Evolutionary conservation across 2,888 invertebrate species (phyloP).

Genomic region (Crematogaster levior): DNA sequence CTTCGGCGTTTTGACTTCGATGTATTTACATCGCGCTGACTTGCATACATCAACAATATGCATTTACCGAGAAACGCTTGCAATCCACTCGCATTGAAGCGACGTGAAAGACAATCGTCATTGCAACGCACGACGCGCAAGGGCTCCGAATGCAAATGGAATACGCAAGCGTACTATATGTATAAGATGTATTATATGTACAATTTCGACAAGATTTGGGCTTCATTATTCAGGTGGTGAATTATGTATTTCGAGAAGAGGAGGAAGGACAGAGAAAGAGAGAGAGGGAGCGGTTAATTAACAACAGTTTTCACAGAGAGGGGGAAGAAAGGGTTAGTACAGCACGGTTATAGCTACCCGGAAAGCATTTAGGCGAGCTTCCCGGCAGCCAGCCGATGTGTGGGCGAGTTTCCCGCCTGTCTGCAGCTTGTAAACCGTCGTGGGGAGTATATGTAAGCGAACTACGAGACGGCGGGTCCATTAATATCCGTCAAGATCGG

Average conservation of each 20-base stretch:
- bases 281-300: constrained; percentile 58
- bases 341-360: constrained; percentile 28
- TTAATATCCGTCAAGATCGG: constrained; percentile 80
- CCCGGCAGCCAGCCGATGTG: constrained; percentile 27
- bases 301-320: constrained; percentile 46
- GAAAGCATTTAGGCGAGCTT: constrained; percentile 59
- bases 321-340: not conserved
- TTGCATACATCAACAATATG: constrained; percentile 16
- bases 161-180: not conserved
- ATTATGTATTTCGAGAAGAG: not conserved
- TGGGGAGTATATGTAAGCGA: constrained; percentile 46
- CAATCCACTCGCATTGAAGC: constrained; percentile 38
- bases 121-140: not conserved
- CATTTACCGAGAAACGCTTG: constrained; percentile 21
- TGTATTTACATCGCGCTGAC: constrained; percentile 12
- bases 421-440: constrained; percentile 57
- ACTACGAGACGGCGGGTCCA: constrained; percentile 70
- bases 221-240: constrained; percentile 38
- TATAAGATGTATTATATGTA: constrained; percentile 21
- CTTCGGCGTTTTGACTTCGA: constrained; percentile 24
- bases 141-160: not conserved
- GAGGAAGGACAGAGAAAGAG: not conserved
- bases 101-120: constrained; percentile 19
- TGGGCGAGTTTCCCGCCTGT: constrained; percentile 8
- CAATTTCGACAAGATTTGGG: constrained; percentile 25